Conservation (phyloP, 1,140 invertebrate genomes). For the Linepithema humile region DNA sequence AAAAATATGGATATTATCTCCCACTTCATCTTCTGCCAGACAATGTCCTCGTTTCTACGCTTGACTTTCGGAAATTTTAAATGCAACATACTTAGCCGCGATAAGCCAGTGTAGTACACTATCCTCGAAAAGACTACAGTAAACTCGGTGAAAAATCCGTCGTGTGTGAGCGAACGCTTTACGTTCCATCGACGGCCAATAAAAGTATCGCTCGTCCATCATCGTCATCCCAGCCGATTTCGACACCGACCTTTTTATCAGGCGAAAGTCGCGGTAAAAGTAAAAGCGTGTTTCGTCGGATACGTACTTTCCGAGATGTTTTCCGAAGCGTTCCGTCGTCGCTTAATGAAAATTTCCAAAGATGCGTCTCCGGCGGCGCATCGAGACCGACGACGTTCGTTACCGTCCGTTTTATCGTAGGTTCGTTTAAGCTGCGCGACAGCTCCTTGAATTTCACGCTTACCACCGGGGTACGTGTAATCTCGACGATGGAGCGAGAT, state of each 20-base stretch:
- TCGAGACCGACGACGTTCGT: slow-evolving; percentile 42
- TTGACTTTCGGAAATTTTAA: not conserved
- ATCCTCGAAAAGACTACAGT: not conserved
- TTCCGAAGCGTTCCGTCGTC: not conserved
- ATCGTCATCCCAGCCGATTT: slow-evolving; percentile 25
- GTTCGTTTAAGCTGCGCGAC: slow-evolving; percentile 49
- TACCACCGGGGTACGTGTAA: slow-evolving; percentile 55
- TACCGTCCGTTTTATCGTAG: slow-evolving; percentile 34
- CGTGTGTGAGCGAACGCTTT: not conserved
- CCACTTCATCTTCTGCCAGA: not conserved
- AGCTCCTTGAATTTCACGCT: slow-evolving; percentile 56
- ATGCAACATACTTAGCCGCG: not conserved
- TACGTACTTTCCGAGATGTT: not conserved
- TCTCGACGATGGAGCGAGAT: slow-evolving; percentile 56
- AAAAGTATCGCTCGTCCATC: slow-evolving; percentile 54
- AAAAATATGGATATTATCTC: slow-evolving; percentile 9
- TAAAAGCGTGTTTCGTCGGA: slow-evolving; percentile 20
- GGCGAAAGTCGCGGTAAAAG: slow-evolving; percentile 2
- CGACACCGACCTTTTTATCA: slow-evolving; percentile 10
- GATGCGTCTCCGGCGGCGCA: not conserved
- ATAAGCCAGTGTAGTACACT: not conserved
- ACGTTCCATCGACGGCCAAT: slow-evolving; percentile 31
- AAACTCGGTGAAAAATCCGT: slow-evolving; percentile 7
- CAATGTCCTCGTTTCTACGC: not conserved
- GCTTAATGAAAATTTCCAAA: slow-evolving; percentile 44